phyloP scores from a whole-genome alignment of 30 jellyfish, hydroid and myxozoan genomes.

The Aurelia coerulea region DNA sequence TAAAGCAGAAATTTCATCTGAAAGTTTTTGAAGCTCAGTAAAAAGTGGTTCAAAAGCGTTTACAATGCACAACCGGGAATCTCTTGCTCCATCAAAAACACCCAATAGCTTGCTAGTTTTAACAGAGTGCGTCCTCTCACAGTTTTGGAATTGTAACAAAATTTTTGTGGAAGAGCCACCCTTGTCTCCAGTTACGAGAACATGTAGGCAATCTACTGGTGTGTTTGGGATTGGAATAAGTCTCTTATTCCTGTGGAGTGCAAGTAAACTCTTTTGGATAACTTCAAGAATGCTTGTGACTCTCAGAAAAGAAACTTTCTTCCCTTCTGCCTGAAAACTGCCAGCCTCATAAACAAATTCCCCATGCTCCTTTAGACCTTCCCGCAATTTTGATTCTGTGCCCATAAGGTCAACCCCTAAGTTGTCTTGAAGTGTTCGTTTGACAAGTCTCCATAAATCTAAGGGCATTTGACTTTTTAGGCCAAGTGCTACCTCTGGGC shows the following conservation, averaged over 20 bases:
- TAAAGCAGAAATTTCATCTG: neutral
- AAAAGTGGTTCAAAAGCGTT: no score
- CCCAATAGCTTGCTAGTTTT: no score
- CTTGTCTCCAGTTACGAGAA: slow-evolving; percentile 9
- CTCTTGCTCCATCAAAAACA: no score
- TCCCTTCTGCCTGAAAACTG: slow-evolving; percentile 5
- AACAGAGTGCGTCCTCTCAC: no score
- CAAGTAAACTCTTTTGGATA: slow-evolving; percentile 19
- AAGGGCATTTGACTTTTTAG: slow-evolving; percentile 8
- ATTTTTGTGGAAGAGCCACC: slow-evolving; percentile 20
- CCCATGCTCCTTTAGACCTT: neutral
- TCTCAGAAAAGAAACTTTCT: slow-evolving; percentile 14
- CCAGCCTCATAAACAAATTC: slow-evolving; percentile 20
- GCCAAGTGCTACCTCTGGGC: neutral
- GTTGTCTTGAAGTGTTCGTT: neutral
- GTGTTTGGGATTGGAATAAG: slow-evolving; percentile 9
- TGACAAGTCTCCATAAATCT: slow-evolving; percentile 8
- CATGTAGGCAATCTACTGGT: slow-evolving; percentile 11
- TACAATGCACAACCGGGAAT: no score
- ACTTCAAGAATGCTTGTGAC: slow-evolving; percentile 27
- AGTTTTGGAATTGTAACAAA: no score
- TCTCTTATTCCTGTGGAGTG: neutral
- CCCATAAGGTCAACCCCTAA: neutral
- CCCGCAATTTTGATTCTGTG: slow-evolving; percentile 6
- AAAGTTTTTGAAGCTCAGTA: neutral